A percentile compares a stretch with the other conserved stretches of the same genome.
These are phyloP conservation scores for Oxyteleia sp. DNA, from an alignment of 2,888 invertebrate species.

Conservation along the genomic window DNA sequence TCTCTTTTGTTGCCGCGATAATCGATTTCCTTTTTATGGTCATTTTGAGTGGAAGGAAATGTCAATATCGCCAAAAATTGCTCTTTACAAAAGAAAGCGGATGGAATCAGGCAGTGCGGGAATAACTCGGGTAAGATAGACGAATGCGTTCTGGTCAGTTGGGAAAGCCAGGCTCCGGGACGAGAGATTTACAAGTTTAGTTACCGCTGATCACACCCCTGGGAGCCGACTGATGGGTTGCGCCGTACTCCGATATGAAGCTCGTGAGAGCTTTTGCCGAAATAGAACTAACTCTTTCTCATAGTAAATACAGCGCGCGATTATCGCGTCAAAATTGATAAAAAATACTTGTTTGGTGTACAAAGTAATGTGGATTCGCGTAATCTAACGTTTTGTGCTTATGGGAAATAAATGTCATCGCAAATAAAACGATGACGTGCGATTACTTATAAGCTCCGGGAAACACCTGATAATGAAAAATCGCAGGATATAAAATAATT, in stretches of 20 bases:
- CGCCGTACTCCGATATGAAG: conserved; percentile 77
- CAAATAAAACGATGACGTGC: conserved; percentile 39
- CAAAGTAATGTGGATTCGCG: not conserved
- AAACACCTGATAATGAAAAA: conserved; percentile 86
- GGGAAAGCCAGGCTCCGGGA: conserved; percentile 80
- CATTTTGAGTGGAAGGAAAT: conserved; percentile 16
- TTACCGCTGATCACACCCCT: conserved; percentile 87
- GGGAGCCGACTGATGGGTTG: conserved; percentile 83
- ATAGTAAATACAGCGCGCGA: not conserved
- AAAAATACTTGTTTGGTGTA: not conserved
- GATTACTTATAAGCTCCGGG: conserved; percentile 18
- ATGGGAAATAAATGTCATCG: conserved; percentile 23
- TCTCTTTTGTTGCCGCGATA: too few species aligned
- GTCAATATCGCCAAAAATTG: conserved; percentile 45
- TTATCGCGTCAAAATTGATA: not conserved
- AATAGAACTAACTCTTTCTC: conserved; percentile 70
- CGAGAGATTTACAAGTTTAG: conserved; percentile 88
- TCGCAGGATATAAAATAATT: conserved; percentile 87
- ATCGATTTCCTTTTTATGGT: conserved; percentile 21
- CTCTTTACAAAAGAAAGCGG: conserved; percentile 34
- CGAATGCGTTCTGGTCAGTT: conserved; percentile 87
- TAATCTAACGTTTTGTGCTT: conserved; percentile 3
- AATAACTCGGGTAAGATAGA: conserved; percentile 83
- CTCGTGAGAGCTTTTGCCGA: conserved; percentile 72
- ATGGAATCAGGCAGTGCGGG: conserved; percentile 29